Percentiles rank a stretch among this genome's conserved stretches.
Conservation (phyloP, 2,888 invertebrate genomes). For the Taphrorychus bicolor region DNA sequence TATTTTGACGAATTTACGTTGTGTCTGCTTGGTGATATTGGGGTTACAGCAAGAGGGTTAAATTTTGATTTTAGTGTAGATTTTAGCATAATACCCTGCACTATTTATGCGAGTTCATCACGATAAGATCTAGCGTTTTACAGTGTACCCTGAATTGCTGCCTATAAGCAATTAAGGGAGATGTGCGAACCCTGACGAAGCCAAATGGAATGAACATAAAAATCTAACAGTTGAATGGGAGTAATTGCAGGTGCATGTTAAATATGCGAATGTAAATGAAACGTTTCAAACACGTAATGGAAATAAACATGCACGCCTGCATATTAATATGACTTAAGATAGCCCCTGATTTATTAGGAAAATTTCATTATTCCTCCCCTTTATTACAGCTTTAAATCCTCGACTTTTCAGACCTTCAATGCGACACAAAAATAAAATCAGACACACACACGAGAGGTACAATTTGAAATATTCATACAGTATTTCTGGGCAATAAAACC, state of each 20-base stretch:
- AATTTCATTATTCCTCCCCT: neutral
- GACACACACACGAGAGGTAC: neutral
- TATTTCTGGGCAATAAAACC: constrained; percentile 6
- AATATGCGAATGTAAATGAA: constrained; percentile 21
- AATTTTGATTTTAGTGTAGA: too few relatives aligned
- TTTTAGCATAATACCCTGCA: too few relatives aligned
- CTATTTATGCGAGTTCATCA: too few relatives aligned
- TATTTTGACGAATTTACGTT: too few relatives aligned
- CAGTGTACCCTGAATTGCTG: neutral
- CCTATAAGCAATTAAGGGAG: neutral
- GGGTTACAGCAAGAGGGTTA: too few relatives aligned
- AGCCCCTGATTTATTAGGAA: constrained; percentile 24
- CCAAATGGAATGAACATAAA: neutral
- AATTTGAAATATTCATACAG: constrained; percentile 2
- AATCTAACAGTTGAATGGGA: neutral
- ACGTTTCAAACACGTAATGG: constrained; percentile 26
- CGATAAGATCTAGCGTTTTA: too few relatives aligned
- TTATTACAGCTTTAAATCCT: neutral
- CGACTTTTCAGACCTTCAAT: neutral
- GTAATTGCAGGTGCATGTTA: constrained; percentile 29
- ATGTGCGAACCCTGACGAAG: neutral
- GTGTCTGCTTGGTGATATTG: too few relatives aligned
- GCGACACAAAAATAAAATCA: neutral
- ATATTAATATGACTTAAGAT: constrained; percentile 25
- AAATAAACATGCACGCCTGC: constrained; percentile 24